These are phyloP conservation scores for Apodemia mormo DNA, from an alignment of 2,888 invertebrate species.

Conservation along the genomic window DNA sequence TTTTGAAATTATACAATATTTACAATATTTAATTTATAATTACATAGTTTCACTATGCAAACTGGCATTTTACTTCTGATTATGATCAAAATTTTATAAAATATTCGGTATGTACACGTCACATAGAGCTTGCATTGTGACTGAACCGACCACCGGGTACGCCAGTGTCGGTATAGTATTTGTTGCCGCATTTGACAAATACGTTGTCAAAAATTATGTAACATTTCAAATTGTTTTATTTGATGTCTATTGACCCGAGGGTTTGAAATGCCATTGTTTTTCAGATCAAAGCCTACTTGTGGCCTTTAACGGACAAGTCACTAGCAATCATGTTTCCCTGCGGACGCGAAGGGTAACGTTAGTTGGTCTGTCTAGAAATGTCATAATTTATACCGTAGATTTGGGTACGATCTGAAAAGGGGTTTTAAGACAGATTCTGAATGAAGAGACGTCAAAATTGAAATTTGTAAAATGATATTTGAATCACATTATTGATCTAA, in stretches of 20 bases:
- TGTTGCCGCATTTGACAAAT: too few relatives aligned
- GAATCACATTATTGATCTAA: background rate
- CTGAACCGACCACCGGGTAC: too few relatives aligned
- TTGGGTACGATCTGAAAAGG: background rate
- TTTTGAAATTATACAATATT: too few relatives aligned
- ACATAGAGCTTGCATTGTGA: too few relatives aligned
- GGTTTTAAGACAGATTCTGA: background rate
- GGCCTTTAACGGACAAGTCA: background rate
- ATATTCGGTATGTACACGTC: too few relatives aligned
- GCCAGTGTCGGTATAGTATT: too few relatives aligned
- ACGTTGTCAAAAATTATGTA: too few relatives aligned
- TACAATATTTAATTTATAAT: too few relatives aligned
- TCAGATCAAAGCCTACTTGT: background rate
- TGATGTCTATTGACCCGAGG: background rate
- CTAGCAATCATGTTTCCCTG: background rate
- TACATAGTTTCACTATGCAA: too few relatives aligned
- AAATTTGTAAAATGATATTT: background rate
- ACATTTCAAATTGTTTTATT: background rate
- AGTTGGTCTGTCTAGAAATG: background rate
- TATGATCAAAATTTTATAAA: too few relatives aligned
- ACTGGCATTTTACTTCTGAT: too few relatives aligned
- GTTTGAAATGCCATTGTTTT: conserved; percentile 5
- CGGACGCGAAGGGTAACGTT: background rate
- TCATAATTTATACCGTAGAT: background rate
- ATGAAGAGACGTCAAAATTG: background rate